These are phyloP conservation scores for Coregonus suidteri DNA, from an alignment of 2,797 vertebrate genomes.

Conservation along the genomic window DNA sequence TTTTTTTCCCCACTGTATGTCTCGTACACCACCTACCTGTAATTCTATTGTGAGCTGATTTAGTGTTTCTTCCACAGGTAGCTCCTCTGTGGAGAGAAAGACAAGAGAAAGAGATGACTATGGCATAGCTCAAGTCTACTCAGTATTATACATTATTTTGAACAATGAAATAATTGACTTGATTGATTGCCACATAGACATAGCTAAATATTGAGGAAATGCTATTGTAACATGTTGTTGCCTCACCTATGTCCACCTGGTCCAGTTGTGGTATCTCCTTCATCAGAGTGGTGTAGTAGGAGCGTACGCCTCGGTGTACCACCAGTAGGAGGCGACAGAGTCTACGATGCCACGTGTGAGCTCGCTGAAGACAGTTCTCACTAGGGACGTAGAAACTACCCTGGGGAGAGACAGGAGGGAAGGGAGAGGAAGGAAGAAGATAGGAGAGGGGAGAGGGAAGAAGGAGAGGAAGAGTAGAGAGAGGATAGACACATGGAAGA, in stretches of 20 bases:
- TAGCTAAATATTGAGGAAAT: neutral
- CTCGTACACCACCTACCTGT: conserved; percentile 77
- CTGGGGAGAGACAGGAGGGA: conserved; percentile 64
- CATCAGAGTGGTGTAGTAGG: conserved; percentile 78
- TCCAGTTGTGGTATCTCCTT: conserved; percentile 85
- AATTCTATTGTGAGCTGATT: conserved; percentile 85
- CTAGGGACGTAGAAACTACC: conserved; percentile 91
- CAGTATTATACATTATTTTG: no score
- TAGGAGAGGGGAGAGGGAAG: no score
- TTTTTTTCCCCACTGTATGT: no score
- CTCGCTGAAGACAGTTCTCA: conserved; percentile 90
- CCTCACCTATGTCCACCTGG: conserved; percentile 81
- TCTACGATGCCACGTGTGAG: conserved; percentile 89
- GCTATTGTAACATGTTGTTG: neutral
- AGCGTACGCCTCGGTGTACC: conserved; percentile 81
- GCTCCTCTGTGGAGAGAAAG: conserved; percentile 72
- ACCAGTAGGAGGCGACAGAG: conserved; percentile 90
- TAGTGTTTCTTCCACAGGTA: conserved; percentile 84
- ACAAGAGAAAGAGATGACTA: neutral
- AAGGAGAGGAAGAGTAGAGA: no score
- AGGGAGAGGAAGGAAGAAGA: neutral
- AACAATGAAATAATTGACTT: neutral
- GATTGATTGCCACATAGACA: neutral
- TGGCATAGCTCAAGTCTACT: neutral
- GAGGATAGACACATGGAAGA: no score